These are phyloP conservation scores for Morone saxatilis DNA, from an alignment of 2,113 vertebrate species.

Conservation along the genomic window DNA sequence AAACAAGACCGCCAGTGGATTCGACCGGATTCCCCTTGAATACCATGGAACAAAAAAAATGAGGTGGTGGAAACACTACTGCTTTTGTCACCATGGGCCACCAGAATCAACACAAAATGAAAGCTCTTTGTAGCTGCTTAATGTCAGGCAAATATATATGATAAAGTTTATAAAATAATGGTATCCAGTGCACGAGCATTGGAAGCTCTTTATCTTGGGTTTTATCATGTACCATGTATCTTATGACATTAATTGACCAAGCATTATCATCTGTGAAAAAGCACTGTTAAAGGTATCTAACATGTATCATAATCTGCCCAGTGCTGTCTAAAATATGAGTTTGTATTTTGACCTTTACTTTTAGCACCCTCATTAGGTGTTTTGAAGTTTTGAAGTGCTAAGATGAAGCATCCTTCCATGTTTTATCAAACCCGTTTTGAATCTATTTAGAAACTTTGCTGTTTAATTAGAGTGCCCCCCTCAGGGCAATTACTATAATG, in stretches of 20 bases:
- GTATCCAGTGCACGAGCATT: background rate
- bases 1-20: too few relatives aligned
- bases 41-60: too few relatives aligned
- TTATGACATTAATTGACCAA: background rate
- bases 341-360: conserved; percentile 2
- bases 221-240: conserved; percentile 11
- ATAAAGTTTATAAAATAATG: too few relatives aligned
- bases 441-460: conserved; percentile 25
- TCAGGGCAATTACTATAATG: conserved; percentile 34
- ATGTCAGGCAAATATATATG: background rate
- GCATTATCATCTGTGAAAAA: background rate
- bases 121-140: too few relatives aligned
- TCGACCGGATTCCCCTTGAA: too few relatives aligned
- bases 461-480: conserved; percentile 50
- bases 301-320: background rate
- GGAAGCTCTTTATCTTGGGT: background rate
- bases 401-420: conserved; percentile 15
- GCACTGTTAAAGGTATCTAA: background rate
- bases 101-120: too few relatives aligned
- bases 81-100: too few relatives aligned
- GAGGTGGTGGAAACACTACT: too few relatives aligned
- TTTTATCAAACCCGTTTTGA: conserved; percentile 41
- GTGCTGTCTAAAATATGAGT: conserved; percentile 5
- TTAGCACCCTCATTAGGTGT: conserved; percentile 26
- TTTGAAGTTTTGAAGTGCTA: conserved; percentile 21